Evolutionary conservation across 2,797 vertebrate species (phyloP).

Genomic region (Saxicola maurus): DNA sequence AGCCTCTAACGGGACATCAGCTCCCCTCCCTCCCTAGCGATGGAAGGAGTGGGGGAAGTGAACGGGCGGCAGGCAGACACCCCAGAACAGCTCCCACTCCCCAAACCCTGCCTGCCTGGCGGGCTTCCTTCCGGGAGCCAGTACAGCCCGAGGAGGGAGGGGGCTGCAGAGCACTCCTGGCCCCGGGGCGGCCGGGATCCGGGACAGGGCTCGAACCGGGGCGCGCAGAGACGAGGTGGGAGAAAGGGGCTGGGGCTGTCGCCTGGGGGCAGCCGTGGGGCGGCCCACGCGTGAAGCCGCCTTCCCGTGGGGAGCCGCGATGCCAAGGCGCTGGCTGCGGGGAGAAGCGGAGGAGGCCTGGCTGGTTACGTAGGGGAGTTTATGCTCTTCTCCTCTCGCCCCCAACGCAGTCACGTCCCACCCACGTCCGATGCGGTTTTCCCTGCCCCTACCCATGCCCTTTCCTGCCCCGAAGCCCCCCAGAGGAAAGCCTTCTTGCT

Average conservation of each 20-base stretch:
- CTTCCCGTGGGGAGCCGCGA: neutral
- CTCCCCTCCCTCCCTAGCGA: accelerated
- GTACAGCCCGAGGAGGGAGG: neutral
- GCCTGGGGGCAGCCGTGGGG: conserved; percentile 15
- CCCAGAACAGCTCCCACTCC: neutral
- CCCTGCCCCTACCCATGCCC: neutral
- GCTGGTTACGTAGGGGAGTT: no score
- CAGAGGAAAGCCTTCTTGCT: neutral
- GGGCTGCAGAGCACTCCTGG: neutral
- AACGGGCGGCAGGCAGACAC: neutral
- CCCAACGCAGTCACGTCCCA: neutral
- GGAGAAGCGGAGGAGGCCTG: neutral
- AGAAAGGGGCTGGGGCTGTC: neutral
- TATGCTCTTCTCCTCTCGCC: neutral
- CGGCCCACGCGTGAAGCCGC: neutral
- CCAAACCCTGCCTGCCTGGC: neutral
- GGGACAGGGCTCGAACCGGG: no score
- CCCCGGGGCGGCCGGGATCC: no score
- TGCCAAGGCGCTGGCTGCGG: neutral
- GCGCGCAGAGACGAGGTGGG: neutral
- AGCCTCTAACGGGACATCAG: no score
- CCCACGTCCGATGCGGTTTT: neutral
- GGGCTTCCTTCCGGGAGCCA: no score
- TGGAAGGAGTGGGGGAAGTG: neutral
- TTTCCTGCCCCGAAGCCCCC: neutral